Evolutionary conservation across 2,113 vertebrate species (phyloP), one percentile per base, ranked within the genome.

Genomic region (Hystrix brachyura): DNA sequence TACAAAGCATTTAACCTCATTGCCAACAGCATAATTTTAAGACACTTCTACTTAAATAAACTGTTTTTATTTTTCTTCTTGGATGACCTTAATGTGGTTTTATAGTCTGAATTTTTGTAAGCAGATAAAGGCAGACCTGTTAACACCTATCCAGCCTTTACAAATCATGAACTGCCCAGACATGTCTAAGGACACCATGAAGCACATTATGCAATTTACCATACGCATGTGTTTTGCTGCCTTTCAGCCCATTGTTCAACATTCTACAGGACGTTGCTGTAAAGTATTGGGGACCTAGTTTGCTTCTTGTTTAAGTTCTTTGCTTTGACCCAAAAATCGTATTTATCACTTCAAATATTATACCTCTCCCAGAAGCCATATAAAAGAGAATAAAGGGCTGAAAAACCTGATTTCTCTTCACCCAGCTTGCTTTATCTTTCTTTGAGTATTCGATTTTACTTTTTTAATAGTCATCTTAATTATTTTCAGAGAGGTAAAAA

Each of bases 401-500:
- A 55, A 8, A 76, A 76, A 29, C 13, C 43, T 8, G 53, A 71
- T 57, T 60, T 27, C 59, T 86, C 46, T 87, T 25, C 74, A 79
- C 79, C 7, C 53, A 65, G 14, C 38, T 87, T 90, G 60, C 59
- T 95, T 91, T 91, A n/a, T 43, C 51, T 43, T 87, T 92, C 59
- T 74, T 23, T 27, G 14, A 84, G 18, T 71, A 55, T 38, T 86
- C 43, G 3, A 71, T 81, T 94, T 90, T 81, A 69, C 55, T 67
- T 85, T 92, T 81, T 62, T 13, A 69, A 81, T 71, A 94, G 25
- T 11, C 60, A 88, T 48, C 48, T 62, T 74, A 53, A 74, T 80
- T 87, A 90, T 92, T 82, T 87, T 90, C 72, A 80, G 23, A 91
- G 19, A 90, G 32, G 10, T 74, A 78, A 57, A 78, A 82, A 74